A percentile compares a stretch with the other conserved stretches of the same genome.
Conservation (phyloP, 1,140 invertebrate genomes). For the Drepana arcuata region DNA sequence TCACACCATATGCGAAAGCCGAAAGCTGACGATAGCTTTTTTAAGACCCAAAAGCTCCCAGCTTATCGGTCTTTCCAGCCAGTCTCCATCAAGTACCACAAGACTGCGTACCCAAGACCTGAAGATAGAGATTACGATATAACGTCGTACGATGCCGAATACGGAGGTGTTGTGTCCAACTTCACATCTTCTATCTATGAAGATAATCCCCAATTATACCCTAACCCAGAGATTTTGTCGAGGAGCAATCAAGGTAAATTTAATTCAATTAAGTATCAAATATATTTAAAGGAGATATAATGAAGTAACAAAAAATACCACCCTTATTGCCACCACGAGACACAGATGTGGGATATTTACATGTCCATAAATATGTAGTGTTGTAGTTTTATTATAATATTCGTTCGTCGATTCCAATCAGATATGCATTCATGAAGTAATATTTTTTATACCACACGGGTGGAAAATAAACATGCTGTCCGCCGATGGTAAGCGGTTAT, state of each 20-base stretch:
- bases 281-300: too few species aligned
- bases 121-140: conserved; percentile 56
- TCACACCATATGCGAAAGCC: conserved; percentile 40
- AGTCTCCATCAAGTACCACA: conserved; percentile 43
- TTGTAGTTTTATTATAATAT: too few species aligned
- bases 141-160: conserved; percentile 55
- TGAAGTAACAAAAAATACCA: too few species aligned
- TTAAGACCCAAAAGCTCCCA: conserved; percentile 36
- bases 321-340: too few species aligned
- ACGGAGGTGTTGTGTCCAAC: conserved; percentile 54
- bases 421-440: too few species aligned
- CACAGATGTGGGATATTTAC: too few species aligned
- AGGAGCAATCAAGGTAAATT: conserved; percentile 43
- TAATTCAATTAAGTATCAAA: too few species aligned
- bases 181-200: conserved; percentile 62
- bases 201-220: conserved; percentile 58
- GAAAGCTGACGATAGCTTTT: conserved; percentile 32
- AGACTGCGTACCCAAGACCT: conserved; percentile 36
- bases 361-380: too few species aligned
- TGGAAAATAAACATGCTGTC: too few species aligned
- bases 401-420: too few species aligned
- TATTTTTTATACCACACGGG: too few species aligned
- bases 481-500: too few species aligned
- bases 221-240: conserved; percentile 53
- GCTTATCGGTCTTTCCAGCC: conserved; percentile 57